These are phyloP conservation scores for Acanthosepion lycidas DNA, from an alignment of 2,888 invertebrate genomes.

Conservation along the genomic window DNA sequence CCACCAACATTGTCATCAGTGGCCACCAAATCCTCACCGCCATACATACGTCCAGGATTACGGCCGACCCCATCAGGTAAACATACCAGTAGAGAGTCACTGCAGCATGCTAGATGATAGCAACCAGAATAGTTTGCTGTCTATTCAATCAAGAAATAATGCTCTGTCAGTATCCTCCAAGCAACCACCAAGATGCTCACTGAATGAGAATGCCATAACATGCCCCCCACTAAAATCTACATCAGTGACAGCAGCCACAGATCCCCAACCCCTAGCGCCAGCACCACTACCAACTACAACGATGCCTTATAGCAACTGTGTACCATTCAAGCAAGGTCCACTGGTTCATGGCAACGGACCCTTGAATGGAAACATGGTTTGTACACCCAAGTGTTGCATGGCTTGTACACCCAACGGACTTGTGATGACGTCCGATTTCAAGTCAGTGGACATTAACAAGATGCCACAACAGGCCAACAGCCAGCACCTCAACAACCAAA, in stretches of 20 bases:
- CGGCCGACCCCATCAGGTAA: background rate
- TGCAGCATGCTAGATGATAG: background rate
- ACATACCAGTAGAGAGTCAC: background rate
- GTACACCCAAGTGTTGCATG: constrained; percentile 33
- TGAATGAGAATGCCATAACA: background rate
- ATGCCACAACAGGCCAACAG: background rate
- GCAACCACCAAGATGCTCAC: background rate
- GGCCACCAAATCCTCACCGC: background rate
- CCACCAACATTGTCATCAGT: background rate
- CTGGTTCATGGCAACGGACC: constrained; percentile 41
- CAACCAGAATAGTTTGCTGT: background rate
- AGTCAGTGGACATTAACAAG: background rate
- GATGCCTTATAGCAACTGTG: constrained; percentile 45
- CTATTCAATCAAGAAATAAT: background rate
- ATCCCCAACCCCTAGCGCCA: background rate
- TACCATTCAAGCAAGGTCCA: constrained; percentile 36
- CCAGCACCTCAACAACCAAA: constrained; percentile 35
- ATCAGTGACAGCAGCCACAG: background rate
- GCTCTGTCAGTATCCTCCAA: background rate
- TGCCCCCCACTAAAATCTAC: background rate
- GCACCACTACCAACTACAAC: background rate
- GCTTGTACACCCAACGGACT: background rate
- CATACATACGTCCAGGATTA: background rate
- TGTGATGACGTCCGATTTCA: constrained; percentile 35
- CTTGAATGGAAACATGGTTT: background rate